These are phyloP conservation scores for Brachionus plicatilis DNA, from an alignment of 1,140 invertebrate species.

Conservation along the genomic window DNA sequence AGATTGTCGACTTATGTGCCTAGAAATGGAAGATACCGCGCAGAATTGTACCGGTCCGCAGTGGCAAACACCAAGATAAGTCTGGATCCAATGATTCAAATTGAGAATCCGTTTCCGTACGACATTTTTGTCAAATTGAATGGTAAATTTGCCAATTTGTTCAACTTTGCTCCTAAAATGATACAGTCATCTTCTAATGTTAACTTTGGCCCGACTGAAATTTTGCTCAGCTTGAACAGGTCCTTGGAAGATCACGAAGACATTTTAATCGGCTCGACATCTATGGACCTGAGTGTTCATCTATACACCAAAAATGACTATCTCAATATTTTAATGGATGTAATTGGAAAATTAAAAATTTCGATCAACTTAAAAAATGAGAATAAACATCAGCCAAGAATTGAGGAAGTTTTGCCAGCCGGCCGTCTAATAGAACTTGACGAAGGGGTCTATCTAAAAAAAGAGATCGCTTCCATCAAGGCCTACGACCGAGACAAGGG, in stretches of 20 bases:
- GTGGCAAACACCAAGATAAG: not conserved
- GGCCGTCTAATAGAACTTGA: not conserved
- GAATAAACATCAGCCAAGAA: constrained; percentile 34
- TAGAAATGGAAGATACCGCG: constrained; percentile 18
- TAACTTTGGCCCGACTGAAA: constrained; percentile 26
- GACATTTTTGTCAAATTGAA: not conserved
- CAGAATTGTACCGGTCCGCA: not conserved
- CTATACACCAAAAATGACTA: constrained; percentile 5
- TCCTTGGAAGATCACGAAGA: not conserved
- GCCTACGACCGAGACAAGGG: constrained; percentile 9
- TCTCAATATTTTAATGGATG: not conserved
- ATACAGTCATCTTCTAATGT: not conserved
- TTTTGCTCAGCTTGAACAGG: not conserved
- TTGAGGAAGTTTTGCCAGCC: not conserved
- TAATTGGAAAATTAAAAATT: constrained; percentile 28
- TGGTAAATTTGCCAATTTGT: not conserved
- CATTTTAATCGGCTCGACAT: not conserved
- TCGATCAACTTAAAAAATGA: constrained; percentile 8
- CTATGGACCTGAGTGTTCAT: not conserved
- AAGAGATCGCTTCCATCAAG: constrained; percentile 1
- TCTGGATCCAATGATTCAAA: constrained; percentile 1
- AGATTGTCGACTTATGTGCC: not conserved
- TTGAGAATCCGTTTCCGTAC: constrained; percentile 25
- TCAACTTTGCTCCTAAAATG: not conserved
- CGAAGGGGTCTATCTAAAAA: not conserved